Evolutionary conservation across 2,113 vertebrate species (phyloP).

Genomic region (Salvelinus alpinus): DNA sequence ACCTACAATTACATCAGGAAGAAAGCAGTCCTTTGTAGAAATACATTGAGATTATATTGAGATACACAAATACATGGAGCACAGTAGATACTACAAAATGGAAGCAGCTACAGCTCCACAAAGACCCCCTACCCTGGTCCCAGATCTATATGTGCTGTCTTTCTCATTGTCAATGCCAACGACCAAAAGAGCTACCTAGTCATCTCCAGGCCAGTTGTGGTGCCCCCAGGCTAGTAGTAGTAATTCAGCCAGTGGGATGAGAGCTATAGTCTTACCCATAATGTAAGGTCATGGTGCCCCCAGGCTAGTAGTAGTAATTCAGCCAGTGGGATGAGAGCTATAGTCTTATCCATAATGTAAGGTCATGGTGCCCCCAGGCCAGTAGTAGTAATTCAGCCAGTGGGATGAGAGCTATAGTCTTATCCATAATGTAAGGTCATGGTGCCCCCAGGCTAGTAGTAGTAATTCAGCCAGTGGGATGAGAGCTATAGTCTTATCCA

Average conservation of each 20-base stretch:
- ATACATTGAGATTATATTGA: background rate
- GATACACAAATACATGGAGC: background rate
- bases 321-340: background rate
- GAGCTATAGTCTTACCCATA: background rate
- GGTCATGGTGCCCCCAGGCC: background rate
- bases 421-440: no score
- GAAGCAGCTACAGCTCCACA: no score
- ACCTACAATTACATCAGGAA: slow-evolving; percentile 33
- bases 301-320: background rate
- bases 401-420: background rate
- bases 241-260: background rate
- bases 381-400: background rate
- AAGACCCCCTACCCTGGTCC: no score
- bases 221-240: no score
- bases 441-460: background rate
- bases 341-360: background rate
- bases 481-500: background rate
- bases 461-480: background rate
- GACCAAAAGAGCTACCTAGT: no score
- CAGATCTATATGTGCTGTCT: no score
- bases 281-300: no score
- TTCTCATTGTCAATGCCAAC: no score
- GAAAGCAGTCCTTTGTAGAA: slow-evolving; percentile 23
- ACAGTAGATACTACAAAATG: background rate
- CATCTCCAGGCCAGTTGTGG: background rate